Evolutionary conservation across 2,888 invertebrate genomes (phyloP).

Genomic region (Pristionchus exspectatus): DNA sequence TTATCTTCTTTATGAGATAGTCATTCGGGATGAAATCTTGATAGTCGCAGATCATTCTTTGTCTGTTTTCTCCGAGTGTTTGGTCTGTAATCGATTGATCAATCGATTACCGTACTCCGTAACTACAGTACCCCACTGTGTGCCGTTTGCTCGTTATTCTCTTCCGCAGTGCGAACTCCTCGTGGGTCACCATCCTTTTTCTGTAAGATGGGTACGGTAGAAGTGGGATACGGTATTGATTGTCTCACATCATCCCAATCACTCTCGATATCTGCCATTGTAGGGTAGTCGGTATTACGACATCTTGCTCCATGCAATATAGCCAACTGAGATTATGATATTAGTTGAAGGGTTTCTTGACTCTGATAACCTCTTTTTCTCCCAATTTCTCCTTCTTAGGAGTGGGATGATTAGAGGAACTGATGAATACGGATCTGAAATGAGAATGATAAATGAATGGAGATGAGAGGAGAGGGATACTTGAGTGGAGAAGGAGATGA

Average conservation of each 20-base stretch:
- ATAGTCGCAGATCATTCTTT: not conserved
- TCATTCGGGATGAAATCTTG: constrained; percentile 37
- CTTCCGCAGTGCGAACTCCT: constrained; percentile 29
- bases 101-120: not conserved
- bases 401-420: constrained; percentile 11
- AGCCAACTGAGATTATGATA: constrained; percentile 7
- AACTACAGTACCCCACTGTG: not conserved
- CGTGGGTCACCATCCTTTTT: constrained; percentile 3
- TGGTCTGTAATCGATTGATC: not conserved
- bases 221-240: not conserved
- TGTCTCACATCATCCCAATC: constrained; percentile 30
- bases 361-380: not conserved
- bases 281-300: constrained; percentile 41
- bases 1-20: constrained; percentile 43
- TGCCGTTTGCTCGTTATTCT: constrained; percentile 14
- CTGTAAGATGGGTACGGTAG: constrained; percentile 10
- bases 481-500: constrained; percentile 23
- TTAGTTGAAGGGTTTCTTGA: not conserved
- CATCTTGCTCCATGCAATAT: constrained; percentile 13
- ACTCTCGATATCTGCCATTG: constrained; percentile 45
- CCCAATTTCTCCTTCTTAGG: constrained; percentile 32
- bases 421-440: not conserved
- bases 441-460: not conserved
- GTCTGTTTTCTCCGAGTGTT: not conserved
- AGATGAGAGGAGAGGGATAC: not conserved